Conservation (phyloP, 2,113 vertebrate species). For the Centropristis striata region DNA sequence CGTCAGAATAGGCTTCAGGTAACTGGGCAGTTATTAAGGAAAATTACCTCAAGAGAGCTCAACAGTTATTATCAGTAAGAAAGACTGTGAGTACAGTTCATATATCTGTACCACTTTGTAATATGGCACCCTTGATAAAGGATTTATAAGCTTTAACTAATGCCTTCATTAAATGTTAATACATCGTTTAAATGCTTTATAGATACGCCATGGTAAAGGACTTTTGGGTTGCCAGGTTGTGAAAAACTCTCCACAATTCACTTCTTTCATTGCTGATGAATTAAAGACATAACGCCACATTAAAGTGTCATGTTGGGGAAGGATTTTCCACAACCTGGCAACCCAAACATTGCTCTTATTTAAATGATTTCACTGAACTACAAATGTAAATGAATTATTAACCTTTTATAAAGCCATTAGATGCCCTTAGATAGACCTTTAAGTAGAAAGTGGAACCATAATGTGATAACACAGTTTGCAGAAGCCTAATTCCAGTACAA, state of each 20-base stretch:
- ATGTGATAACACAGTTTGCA: not conserved
- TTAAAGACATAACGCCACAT: too few relatives aligned
- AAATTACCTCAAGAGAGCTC: conserved; percentile 12
- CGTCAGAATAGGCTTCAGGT: conserved; percentile 97
- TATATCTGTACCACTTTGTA: not conserved
- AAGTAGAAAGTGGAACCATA: not conserved
- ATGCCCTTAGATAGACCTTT: too few relatives aligned
- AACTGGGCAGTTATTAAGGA: conserved; percentile 91
- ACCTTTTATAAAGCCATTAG: not conserved
- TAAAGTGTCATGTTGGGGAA: not conserved
- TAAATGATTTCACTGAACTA: too few relatives aligned
- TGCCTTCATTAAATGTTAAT: not conserved
- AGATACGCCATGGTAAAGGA: too few relatives aligned
- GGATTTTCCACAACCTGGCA: not conserved
- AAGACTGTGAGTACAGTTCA: not conserved
- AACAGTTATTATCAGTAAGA: not conserved
- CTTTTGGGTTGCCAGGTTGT: not conserved
- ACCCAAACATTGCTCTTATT: not conserved
- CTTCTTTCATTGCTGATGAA: too few relatives aligned
- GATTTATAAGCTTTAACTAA: not conserved
- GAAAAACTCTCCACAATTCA: not conserved
- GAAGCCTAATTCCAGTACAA: not conserved
- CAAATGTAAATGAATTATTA: too few relatives aligned
- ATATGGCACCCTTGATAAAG: not conserved
- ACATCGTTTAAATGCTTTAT: too few relatives aligned